Percentiles rank a stretch among this genome's conserved stretches.
phyloP scores from a whole-genome alignment of 2,888 invertebrate species.

The Drosophila emarginata region DNA sequence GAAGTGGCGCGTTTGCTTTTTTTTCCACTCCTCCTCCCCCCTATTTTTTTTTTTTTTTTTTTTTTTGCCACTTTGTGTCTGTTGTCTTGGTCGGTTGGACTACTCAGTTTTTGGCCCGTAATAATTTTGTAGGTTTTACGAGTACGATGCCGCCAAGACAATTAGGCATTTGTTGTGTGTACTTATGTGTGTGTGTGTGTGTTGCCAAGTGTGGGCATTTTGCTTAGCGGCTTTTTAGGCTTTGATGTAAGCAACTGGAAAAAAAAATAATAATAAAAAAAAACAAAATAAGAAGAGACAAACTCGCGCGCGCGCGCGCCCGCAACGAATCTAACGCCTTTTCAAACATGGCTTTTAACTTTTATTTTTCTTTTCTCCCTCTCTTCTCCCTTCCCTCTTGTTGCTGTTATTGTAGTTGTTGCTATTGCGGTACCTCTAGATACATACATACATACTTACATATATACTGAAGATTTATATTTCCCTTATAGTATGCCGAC shows the following conservation, averaged over 20 bases:
- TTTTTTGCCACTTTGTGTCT: slow-evolving; percentile 14
- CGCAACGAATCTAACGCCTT: slow-evolving; percentile 75
- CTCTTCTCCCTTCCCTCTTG: slow-evolving; percentile 43
- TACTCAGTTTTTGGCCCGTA: slow-evolving; percentile 55
- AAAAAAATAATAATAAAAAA: slow-evolving; percentile 7
- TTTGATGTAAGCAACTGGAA: slow-evolving; percentile 57
- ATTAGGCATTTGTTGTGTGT: slow-evolving; percentile 68
- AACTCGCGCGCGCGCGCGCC: slow-evolving; percentile 58
- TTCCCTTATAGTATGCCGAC: slow-evolving; percentile 70
- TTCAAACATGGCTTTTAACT: slow-evolving; percentile 52
- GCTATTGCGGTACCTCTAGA: slow-evolving; percentile 25
- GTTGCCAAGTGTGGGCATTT: slow-evolving; percentile 71
- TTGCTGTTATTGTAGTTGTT: slow-evolving; percentile 14
- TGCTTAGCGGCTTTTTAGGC: slow-evolving; percentile 69
- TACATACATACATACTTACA: background rate
- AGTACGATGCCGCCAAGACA: slow-evolving; percentile 70
- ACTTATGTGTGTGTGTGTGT: slow-evolving; percentile 41
- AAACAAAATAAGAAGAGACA: slow-evolving; percentile 15
- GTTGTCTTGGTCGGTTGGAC: slow-evolving; percentile 27
- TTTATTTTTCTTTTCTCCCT: slow-evolving; percentile 54
- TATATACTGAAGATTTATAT: slow-evolving; percentile 68
- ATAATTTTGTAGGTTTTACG: slow-evolving; percentile 75
- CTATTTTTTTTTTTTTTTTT: slow-evolving; percentile 25
- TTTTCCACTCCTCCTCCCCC: slow-evolving; percentile 28
- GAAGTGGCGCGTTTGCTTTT: slow-evolving; percentile 67